Evolutionary conservation across 35 echinoderm and acorn worm species (phyloP).

Genomic region (Ophiothrix spiculata): DNA sequence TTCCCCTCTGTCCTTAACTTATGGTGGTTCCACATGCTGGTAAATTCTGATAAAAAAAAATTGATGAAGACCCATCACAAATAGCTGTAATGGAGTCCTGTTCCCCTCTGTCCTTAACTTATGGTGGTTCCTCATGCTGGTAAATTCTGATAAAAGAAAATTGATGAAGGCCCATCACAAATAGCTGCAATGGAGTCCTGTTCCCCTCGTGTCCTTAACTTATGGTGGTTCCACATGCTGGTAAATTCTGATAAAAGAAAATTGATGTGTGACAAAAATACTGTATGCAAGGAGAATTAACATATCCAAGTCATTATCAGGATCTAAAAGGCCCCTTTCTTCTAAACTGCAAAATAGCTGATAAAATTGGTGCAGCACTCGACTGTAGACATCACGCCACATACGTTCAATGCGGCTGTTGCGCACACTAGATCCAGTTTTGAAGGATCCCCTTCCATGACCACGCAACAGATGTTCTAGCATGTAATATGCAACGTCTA

Average conservation of each 20-base stretch:
- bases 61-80: too few species aligned
- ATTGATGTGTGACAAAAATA: conserved; percentile 57
- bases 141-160: too few species aligned
- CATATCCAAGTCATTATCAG: conserved; percentile 48
- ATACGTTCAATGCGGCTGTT: conserved; percentile 73
- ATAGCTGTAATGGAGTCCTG: too few species aligned
- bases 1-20: too few species aligned
- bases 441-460: conserved; percentile 33
- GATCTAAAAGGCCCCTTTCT: conserved; percentile 31
- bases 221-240: conserved; percentile 48
- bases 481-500: conserved; percentile 35
- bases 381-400: conserved; percentile 64
- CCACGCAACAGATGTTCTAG: not conserved
- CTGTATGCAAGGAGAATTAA: conserved; percentile 33
- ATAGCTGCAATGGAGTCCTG: conserved; percentile 53
- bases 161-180: conserved; percentile 31
- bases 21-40: too few species aligned
- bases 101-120: too few species aligned
- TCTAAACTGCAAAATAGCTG: conserved; percentile 37
- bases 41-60: too few species aligned
- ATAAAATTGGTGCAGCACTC: conserved; percentile 4
- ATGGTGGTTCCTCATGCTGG: too few species aligned
- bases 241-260: conserved; percentile 23
- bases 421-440: conserved; percentile 52
- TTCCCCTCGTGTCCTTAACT: conserved; percentile 35